phyloP scores from a whole-genome alignment of 2,888 invertebrate genomes.

The Frankliniella intonsa region DNA sequence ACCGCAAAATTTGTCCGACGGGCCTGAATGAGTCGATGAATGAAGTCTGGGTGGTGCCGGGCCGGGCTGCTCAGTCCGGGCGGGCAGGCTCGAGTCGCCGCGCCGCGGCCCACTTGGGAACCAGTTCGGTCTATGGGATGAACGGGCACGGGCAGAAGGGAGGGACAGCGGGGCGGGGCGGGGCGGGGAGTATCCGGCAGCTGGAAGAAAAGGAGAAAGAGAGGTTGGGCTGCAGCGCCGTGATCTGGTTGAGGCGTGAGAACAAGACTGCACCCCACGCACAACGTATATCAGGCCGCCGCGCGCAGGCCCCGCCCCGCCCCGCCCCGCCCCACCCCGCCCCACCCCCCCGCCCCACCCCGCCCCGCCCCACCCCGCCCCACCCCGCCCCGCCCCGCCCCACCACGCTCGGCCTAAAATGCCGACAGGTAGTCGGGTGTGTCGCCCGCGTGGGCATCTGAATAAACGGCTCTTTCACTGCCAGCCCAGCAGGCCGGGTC shows the following conservation, averaged over 20 bases:
- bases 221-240: not conserved
- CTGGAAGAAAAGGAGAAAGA: not conserved
- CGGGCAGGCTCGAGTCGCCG: not conserved
- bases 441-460: too few species aligned
- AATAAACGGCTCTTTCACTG: too few species aligned
- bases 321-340: too few species aligned
- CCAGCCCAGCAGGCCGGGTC: too few species aligned
- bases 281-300: not conserved
- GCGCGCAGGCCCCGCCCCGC: too few species aligned
- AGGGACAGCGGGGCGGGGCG: not conserved
- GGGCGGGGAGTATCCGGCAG: not conserved
- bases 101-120: conserved; percentile 4
- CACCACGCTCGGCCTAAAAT: not conserved
- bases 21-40: too few species aligned
- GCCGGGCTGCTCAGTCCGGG: not conserved
- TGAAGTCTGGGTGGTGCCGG: not conserved
- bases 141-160: not conserved
- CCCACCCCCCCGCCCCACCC: too few species aligned
- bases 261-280: conserved; percentile 10
- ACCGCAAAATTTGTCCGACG: too few species aligned
- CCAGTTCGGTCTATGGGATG: conserved; percentile 12
- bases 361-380: too few species aligned
- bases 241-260: conserved; percentile 1
- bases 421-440: not conserved
- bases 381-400: too few species aligned